Evolutionary conservation across 2,888 invertebrate genomes (phyloP).

Genomic region (Druceiella hillmani): DNA sequence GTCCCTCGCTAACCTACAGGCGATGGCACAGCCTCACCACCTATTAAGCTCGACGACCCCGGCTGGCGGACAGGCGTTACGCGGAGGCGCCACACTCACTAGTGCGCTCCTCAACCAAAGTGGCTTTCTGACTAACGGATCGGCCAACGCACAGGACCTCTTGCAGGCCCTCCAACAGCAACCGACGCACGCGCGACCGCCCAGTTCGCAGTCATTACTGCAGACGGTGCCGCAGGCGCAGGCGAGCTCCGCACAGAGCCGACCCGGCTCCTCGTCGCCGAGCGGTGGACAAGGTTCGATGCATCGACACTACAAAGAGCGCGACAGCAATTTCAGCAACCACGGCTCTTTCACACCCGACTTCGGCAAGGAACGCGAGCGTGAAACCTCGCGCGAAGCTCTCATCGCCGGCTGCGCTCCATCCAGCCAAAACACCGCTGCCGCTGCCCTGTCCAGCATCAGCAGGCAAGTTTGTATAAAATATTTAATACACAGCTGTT

Average conservation of each 20-base stretch:
- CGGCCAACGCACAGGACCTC: conserved; percentile 65
- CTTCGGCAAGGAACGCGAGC: conserved; percentile 42
- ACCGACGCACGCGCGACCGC: conserved; percentile 37
- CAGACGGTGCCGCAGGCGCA: conserved; percentile 46
- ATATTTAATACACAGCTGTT: too few relatives aligned
- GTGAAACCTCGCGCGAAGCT: conserved; percentile 45
- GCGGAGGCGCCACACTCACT: conserved; percentile 58
- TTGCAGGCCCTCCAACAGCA: conserved; percentile 71
- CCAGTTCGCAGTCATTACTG: conserved; percentile 44
- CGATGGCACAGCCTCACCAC: conserved; percentile 68
- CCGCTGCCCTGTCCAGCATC: conserved; percentile 59
- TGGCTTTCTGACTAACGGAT: conserved; percentile 63
- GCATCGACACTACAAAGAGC: conserved; percentile 47
- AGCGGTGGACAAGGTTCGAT: conserved; percentile 28
- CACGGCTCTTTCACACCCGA: conserved; percentile 34
- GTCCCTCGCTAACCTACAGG: conserved; percentile 73
- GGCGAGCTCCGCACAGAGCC: conserved; percentile 39
- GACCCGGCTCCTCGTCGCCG: conserved; percentile 45
- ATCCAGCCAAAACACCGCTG: conserved; percentile 41
- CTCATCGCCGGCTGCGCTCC: conserved; percentile 31
- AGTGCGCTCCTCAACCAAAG: conserved; percentile 65
- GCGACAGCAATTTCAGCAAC: conserved; percentile 41
- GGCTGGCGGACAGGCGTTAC: conserved; percentile 42
- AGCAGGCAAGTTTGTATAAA: conserved; percentile 49
- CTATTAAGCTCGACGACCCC: conserved; percentile 55